Evolutionary conservation across 1,140 invertebrate genomes (phyloP).

Genomic region (Oppia nitens): DNA sequence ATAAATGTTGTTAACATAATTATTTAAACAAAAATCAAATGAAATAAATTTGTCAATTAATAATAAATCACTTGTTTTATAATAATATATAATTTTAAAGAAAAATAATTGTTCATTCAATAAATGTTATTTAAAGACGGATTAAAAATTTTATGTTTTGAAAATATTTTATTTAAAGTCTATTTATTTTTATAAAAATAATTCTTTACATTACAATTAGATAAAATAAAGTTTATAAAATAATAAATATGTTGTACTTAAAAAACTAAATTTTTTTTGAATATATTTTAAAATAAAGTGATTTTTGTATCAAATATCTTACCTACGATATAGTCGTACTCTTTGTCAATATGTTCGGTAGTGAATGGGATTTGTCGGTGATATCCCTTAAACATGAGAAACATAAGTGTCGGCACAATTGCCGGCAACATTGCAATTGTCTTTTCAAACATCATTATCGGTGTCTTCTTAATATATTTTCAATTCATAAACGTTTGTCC

Average conservation of each 20-base stretch:
- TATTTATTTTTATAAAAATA: background rate
- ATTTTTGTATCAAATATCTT: slow-evolving; percentile 7
- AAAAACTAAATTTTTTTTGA: background rate
- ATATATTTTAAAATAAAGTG: background rate
- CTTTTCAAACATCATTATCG: background rate
- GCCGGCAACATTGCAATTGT: slow-evolving; percentile 13
- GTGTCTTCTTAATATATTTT: too few species aligned
- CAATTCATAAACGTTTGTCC: too few species aligned
- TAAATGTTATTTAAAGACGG: too few species aligned
- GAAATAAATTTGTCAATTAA: too few species aligned
- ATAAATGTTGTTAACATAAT: slow-evolving; percentile 1
- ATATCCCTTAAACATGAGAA: slow-evolving; percentile 1
- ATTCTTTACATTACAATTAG: background rate
- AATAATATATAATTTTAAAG: too few species aligned
- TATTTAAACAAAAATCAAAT: too few species aligned
- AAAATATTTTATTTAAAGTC: background rate
- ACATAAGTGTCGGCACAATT: slow-evolving; percentile 11
- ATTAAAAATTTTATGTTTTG: background rate
- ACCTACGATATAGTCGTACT: slow-evolving; percentile 24
- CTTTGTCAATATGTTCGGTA: slow-evolving; percentile 14
- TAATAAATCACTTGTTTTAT: too few species aligned
- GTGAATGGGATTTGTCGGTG: slow-evolving; percentile 12
- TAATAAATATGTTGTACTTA: background rate
- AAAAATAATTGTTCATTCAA: too few species aligned
- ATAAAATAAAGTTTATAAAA: background rate